Evolutionary conservation across 64 coral and sea anemone species (phyloP).

Genomic region (Orbicella faveolata): DNA sequence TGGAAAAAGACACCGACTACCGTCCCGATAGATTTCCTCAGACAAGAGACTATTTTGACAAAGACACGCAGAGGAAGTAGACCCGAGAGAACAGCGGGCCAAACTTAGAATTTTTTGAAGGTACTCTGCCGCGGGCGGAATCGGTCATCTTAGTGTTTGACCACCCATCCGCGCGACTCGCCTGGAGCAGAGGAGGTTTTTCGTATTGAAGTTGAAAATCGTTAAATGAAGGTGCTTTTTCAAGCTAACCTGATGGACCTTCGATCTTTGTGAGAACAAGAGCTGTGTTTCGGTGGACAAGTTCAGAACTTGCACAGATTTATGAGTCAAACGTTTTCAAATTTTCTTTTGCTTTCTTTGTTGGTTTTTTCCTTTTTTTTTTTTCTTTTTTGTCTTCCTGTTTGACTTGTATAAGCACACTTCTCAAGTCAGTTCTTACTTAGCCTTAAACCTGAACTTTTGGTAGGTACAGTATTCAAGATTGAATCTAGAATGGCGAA

Average conservation of each 20-base stretch:
- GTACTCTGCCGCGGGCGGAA: neutral
- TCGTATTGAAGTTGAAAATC: slow-evolving; percentile 1
- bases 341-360: neutral
- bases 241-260: slow-evolving; percentile 27
- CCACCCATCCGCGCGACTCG: neutral
- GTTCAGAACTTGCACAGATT: neutral
- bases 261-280: neutral
- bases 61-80: neutral
- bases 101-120: neutral
- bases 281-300: neutral
- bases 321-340: slow-evolving; percentile 1
- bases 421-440: no score
- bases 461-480: no score
- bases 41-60: slow-evolving; percentile 59
- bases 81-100: neutral
- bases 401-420: no score
- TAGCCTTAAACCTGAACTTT: no score
- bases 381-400: neutral
- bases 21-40: slow-evolving; percentile 32
- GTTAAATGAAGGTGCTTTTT: slow-evolving; percentile 23
- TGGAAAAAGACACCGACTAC: slow-evolving; percentile 48
- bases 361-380: neutral
- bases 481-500: no score
- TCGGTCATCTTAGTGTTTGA: slow-evolving; percentile 1
- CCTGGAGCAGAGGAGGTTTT: neutral